Percentiles rank a stretch among this genome's conserved stretches.
Conservation (phyloP, 2,797 vertebrate species). For the Taenioides sp. region DNA sequence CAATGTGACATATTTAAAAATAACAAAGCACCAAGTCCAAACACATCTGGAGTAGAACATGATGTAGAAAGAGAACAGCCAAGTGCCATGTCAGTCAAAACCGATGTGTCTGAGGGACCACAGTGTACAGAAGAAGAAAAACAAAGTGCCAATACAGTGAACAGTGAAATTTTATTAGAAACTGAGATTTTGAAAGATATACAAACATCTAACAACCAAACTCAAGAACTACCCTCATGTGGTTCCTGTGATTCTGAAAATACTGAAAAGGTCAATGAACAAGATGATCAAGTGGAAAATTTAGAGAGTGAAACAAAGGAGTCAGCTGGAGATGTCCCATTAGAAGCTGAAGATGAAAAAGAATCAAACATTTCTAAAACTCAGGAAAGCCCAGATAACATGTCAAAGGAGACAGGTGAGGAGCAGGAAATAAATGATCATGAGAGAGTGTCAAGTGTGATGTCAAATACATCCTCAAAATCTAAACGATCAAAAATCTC, state of each 20-base stretch:
- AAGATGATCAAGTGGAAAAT: slow-evolving; percentile 33
- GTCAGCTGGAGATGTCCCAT: slow-evolving; percentile 21
- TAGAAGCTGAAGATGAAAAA: slow-evolving; percentile 31
- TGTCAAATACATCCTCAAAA: slow-evolving; percentile 47
- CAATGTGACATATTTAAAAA: slow-evolving; percentile 34
- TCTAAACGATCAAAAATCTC: slow-evolving; percentile 62
- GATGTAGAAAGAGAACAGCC: slow-evolving; percentile 50
- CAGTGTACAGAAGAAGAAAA: slow-evolving; percentile 36
- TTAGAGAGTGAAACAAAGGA: slow-evolving; percentile 38
- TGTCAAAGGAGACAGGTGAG: slow-evolving; percentile 28
- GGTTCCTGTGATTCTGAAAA: slow-evolving; percentile 48
- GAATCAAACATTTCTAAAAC: slow-evolving; percentile 44
- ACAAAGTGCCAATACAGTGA: slow-evolving; percentile 62
- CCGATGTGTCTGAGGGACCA: slow-evolving; percentile 47
- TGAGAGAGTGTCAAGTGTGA: slow-evolving; percentile 46
- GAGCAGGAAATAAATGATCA: slow-evolving; percentile 31
- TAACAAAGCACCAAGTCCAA: slow-evolving; percentile 25
- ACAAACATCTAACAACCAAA: slow-evolving; percentile 28
- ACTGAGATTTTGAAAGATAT: slow-evolving; percentile 29
- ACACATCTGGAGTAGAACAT: slow-evolving; percentile 27
- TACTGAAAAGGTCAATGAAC: slow-evolving; percentile 37
- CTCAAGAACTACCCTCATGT: slow-evolving; percentile 43
- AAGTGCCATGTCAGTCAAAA: slow-evolving; percentile 72
- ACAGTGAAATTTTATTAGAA: slow-evolving; percentile 53
- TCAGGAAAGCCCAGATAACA: slow-evolving; percentile 26